phyloP scores from a whole-genome alignment of 1,140 invertebrate species.

The Adoxophyes honmai region DNA sequence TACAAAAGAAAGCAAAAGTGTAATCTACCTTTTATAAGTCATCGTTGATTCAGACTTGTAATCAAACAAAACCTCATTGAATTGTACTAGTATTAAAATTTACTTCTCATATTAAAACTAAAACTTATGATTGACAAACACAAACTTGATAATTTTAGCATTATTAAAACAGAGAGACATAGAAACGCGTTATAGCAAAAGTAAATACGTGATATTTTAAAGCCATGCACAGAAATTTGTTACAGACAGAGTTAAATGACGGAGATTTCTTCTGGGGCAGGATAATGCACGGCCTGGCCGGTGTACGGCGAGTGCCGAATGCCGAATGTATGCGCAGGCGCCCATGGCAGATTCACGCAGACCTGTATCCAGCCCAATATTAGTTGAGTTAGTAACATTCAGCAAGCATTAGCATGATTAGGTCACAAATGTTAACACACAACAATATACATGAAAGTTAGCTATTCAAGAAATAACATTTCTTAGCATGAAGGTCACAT shows the following conservation, averaged over 20 bases:
- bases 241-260: slow-evolving; percentile 54
- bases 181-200: slow-evolving; percentile 10
- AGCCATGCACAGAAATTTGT: slow-evolving; percentile 28
- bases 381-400: slow-evolving; percentile 21
- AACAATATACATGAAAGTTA: too few species aligned
- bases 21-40: neutral
- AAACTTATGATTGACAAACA: neutral
- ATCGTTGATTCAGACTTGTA: neutral
- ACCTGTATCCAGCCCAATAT: slow-evolving; percentile 48
- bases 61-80: neutral
- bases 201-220: slow-evolving; percentile 19
- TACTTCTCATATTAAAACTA: neutral
- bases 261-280: slow-evolving; percentile 57
- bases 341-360: slow-evolving; percentile 70
- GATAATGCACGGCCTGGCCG: slow-evolving; percentile 62
- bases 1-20: neutral
- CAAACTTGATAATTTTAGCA: neutral
- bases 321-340: slow-evolving; percentile 85
- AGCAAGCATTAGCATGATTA: neutral
- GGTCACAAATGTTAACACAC: too few species aligned
- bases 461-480: too few species aligned
- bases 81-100: slow-evolving; percentile 2
- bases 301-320: slow-evolving; percentile 86
- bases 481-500: too few species aligned
- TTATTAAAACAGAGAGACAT: neutral